Base-by-base conservation (phyloP, 2,797 vertebrate genomes). In the Pygocentrus nattereri region DNA sequence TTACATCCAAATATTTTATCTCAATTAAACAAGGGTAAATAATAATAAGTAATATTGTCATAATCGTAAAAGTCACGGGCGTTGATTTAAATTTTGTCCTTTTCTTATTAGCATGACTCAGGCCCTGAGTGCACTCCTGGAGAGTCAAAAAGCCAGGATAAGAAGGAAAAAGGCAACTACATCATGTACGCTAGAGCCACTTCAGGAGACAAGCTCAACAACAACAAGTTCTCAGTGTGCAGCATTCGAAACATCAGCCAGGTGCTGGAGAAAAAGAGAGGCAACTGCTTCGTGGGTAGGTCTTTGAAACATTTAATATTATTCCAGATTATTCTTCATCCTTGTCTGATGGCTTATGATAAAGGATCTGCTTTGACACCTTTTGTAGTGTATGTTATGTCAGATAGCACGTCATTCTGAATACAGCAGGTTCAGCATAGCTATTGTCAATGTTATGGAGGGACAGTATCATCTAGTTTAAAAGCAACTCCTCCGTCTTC, bases 111-210 rank as follows among this genome's bases (percentile, higher is more conserved):
- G 98, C 98, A 99, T 84, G 98, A 99, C 92, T 99, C 98, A 75
- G 98, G 98, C 85, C 96, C 96, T 67, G 97, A 98, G 88, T 99
- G 98, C 87, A 99, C 98, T 70, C 98, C 98, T 2, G 98, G 98
- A 83, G 98, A 99, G 87, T 98, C 98, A 58, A 99, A 97, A 89
- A 97, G 95, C 91, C 94, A 96, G 90, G 97, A 97, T 85, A 97
- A 97, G 90, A 99, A 99, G 90, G 98, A 99, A 91, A 98, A 96
- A 85, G 98, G 98, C 88, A 99, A 99, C 93, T 99, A 96, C 56
- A 99, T 99, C 86, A 99, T 99, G 98, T 99, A 99, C 88, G 98
- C 98, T 41, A 94, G 98, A 92, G 98, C 98, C 75, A 99, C 98
- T 0, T 99, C 98, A 1, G 98, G 98, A 73, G 98, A 99, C 93